These are phyloP conservation scores for Sclerurus mexicanus DNA, from an alignment of 2,113 vertebrate genomes.

Conservation along the genomic window DNA sequence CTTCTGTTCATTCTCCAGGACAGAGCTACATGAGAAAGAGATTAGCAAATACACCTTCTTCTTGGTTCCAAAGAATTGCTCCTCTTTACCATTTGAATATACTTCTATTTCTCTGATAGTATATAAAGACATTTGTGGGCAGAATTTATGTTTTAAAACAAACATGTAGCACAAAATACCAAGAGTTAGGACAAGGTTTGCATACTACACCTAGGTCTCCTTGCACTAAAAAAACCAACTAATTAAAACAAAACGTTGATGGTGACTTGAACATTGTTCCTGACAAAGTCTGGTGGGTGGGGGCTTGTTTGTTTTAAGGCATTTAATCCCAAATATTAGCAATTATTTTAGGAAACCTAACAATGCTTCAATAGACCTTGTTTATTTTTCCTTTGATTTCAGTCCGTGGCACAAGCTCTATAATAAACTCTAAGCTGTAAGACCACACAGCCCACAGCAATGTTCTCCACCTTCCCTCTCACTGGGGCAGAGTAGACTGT, in stretches of 20 bases:
- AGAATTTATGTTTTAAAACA: background rate
- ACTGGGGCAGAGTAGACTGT: background rate
- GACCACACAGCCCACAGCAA: background rate
- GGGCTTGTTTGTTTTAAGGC: background rate
- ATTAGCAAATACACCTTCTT: background rate
- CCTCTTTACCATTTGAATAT: background rate
- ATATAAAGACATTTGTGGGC: background rate
- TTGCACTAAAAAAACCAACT: background rate
- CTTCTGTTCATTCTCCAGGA: background rate
- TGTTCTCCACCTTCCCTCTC: background rate
- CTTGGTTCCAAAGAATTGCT: background rate
- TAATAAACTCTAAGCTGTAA: background rate
- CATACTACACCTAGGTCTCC: background rate
- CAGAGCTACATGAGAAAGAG: rapidly evolving
- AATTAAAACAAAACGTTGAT: background rate
- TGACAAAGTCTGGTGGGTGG: background rate
- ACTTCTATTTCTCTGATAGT: background rate
- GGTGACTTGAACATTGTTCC: rapidly evolving
- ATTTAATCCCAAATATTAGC: background rate
- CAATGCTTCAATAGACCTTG: background rate
- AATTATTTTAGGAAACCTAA: background rate
- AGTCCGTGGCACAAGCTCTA: background rate
- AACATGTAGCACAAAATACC: background rate
- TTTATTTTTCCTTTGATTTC: background rate
- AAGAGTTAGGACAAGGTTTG: background rate